Evolutionary conservation across 2,888 invertebrate species (phyloP).

Genomic region (Terebella lapidaria): DNA sequence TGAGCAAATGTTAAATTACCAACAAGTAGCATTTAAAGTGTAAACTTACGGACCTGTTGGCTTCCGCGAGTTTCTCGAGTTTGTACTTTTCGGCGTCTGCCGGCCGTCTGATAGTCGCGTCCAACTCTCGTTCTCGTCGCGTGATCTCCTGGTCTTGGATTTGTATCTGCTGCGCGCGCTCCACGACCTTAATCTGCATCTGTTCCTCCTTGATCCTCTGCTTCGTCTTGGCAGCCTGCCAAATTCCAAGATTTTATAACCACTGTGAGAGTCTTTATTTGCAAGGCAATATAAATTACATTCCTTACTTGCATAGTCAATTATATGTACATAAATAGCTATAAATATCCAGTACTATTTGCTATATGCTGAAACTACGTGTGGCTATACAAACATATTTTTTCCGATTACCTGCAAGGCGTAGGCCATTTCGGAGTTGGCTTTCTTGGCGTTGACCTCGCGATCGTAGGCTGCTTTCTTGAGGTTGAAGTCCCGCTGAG

Average conservation of each 20-base stretch:
- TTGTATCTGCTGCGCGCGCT: conserved; percentile 85
- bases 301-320: no score
- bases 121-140: conserved; percentile 83
- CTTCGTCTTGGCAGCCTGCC: conserved; percentile 62
- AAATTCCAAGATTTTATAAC: background rate
- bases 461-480: conserved; percentile 96
- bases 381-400: no score
- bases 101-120: conserved; percentile 86
- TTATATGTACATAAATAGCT: no score
- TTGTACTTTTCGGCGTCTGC: conserved; percentile 91
- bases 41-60: conserved; percentile 75
- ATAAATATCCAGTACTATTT: no score
- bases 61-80: conserved; percentile 90
- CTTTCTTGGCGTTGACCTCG: conserved; percentile 88
- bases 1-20: no score
- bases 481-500: conserved; percentile 91
- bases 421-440: conserved; percentile 52
- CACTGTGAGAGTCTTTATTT: background rate
- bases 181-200: conserved; percentile 86
- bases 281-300: no score
- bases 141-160: conserved; percentile 93
- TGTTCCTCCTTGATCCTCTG: conserved; percentile 72
- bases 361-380: no score
- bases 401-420: conserved; percentile 45
- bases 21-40: no score